Base-by-base conservation (phyloP, 35 echinoderm and acorn worm genomes). In the Diadema setosum region DNA sequence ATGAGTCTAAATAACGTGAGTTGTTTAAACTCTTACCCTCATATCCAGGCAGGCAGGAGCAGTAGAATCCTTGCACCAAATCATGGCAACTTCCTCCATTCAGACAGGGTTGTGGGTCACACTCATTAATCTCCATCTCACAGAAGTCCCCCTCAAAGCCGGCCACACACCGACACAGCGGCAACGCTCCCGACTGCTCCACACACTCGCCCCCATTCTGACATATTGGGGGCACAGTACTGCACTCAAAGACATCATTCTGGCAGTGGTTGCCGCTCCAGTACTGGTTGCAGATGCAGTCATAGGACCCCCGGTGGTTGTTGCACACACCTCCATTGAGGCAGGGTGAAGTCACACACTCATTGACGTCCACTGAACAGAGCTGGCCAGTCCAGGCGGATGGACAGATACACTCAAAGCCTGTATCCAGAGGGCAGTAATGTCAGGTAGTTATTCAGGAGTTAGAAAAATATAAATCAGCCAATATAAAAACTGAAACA, bases 81-180 rank as follows among this genome's bases (percentile, higher is more conserved):
- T 99, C 96, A 44, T 73, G 63, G 31, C 96, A 99, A 0, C 82
- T 94, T 2, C 85, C 96, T n/a, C 89, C 92, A 87, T 99, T 99
- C 59, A 75, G 3, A 84, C 96, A 99, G 5, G 96, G 93, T 5
- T 8, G 12, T 0, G 96, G 93, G 40, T 33, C 29, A 69, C 96
- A 99, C 31, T 99, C 96, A 43, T 99, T 44, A 14, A 99, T 55
- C 14, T 94, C 81, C 5, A 42, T 70, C 46, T 94, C 86, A 29
- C 96, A 99, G 39, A 43, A 73, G 8, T 70, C 23, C 6, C 96
- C 96, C 9, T 88, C 69, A 63, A 99, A 99, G 4, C 96, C 92
- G 0, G 26, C 26, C 1, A 84, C 26, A 36, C 92, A 99, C n/a
- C 76, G 58, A 57, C 96, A 99, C 0, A 67, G 7, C 7, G 92